These are phyloP conservation scores for Triplophysa dalaica DNA, from an alignment of 2,113 vertebrate species.

Conservation along the genomic window DNA sequence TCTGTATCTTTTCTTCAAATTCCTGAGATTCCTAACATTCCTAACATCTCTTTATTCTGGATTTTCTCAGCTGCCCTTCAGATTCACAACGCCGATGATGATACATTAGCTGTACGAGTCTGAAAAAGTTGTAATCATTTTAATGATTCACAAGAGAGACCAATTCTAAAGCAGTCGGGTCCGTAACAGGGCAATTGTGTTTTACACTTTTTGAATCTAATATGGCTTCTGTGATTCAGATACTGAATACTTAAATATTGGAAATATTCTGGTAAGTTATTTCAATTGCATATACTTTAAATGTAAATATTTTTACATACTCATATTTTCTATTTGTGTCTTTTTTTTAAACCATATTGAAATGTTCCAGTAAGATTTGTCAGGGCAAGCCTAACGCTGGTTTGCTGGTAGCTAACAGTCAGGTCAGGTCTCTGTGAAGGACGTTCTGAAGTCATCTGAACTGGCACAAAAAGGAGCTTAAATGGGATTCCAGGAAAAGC, in stretches of 20 bases:
- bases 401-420: neutral
- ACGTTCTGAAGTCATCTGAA: slow-evolving; percentile 33
- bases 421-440: slow-evolving; percentile 29
- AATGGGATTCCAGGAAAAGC: slow-evolving; percentile 24
- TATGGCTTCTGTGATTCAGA: neutral
- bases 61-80: neutral
- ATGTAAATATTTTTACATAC: neutral
- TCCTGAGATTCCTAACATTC: neutral
- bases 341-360: no score
- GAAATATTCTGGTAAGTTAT: no score
- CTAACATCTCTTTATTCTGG: neutral
- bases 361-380: no score
- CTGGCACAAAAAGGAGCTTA: slow-evolving; percentile 6
- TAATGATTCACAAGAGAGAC: slow-evolving; percentile 1
- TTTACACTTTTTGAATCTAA: neutral
- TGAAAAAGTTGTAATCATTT: neutral
- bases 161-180: neutral
- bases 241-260: no score
- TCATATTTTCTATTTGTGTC: no score
- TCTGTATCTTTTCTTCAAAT: neutral
- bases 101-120: neutral
- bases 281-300: neutral
- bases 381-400: neutral
- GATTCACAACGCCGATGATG: neutral
- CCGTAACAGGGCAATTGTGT: neutral